Base-by-base conservation (phyloP, 2,113 vertebrate genomes). In the Phycodurus eques region DNA sequence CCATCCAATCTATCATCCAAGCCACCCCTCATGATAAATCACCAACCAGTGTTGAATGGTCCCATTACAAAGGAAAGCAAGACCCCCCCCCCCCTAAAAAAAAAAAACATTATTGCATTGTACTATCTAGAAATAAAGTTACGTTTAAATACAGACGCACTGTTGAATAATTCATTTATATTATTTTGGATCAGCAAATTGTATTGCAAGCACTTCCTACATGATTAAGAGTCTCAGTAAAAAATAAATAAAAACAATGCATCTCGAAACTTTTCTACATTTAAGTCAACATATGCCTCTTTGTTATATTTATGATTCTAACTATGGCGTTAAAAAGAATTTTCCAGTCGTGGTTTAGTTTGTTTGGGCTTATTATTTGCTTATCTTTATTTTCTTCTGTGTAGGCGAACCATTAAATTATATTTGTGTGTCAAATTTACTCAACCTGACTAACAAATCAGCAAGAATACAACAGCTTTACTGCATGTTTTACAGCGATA, bases 321-420 rank as follows among this genome's bases (percentile, higher is more conserved):
- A 27, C 44, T 31, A 22, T 22, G 12, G 13, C 5, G 4, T 47
- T 47, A 31, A 66, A 49, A 49, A 4, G 13, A 15, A 19, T 19
- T 62, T 20, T 20, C 33, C 19, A 33, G 14, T 19, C 7, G 7
- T 4, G 33, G 8, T 19, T 19, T 11, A 35, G 42, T 44, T 44
- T 66, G n/a, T 66, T 65, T 47, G n/a, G 64, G 12, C 22, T 47
- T 33, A 35, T 61, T 61, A 61, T 61, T 61, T 61, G 9, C 43
- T 31, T 66, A 66, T 66, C 64, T 66, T 66, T 66, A 49, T 47
- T 66, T 47, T 44, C 64, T 66, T 66, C 64, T 66, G 64, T 47
- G 64, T 17, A 47, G 22, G 22, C 4, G 20, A 31, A 15, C 42
- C 14, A 9, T 66, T 66, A 47, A 66, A 49, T 47, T 47, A 27